phyloP scores from a whole-genome alignment of 2,888 invertebrate species.

The Drosophila fungiperda region DNA sequence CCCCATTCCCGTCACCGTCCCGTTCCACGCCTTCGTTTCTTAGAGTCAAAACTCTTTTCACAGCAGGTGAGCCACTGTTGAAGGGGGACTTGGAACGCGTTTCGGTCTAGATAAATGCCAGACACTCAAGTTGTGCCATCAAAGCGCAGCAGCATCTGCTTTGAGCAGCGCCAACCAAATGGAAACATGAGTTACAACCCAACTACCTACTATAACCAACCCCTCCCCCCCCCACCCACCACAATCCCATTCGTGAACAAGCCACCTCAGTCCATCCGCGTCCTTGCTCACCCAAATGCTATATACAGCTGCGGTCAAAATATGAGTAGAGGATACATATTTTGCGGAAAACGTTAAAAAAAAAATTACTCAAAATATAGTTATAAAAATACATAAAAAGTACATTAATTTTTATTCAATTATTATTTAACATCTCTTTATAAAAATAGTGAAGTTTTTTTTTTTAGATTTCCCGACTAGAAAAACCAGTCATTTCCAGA shows the following conservation, averaged over 20 bases:
- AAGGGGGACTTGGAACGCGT: constrained; percentile 40
- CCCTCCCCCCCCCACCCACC: neutral
- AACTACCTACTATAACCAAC: neutral
- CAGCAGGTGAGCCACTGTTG: constrained; percentile 58
- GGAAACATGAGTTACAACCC: constrained; percentile 25
- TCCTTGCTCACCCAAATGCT: neutral
- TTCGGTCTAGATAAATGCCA: constrained; percentile 71
- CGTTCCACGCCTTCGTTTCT: neutral
- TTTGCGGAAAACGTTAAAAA: neutral
- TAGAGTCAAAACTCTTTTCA: constrained; percentile 4
- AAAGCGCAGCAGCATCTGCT: constrained; percentile 45
- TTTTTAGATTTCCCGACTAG: neutral
- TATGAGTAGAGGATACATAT: neutral
- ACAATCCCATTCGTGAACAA: neutral
- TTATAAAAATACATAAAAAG: neutral
- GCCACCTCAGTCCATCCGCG: neutral
- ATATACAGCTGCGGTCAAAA: neutral
- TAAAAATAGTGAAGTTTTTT: neutral
- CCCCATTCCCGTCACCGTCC: no score
- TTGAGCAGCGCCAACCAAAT: constrained; percentile 18
- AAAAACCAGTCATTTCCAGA: neutral
- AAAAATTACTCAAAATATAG: neutral
- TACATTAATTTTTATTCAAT: neutral
- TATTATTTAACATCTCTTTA: neutral
- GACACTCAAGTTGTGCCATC: constrained; percentile 65